Conservation (phyloP, 1,140 invertebrate species). For the Gonioctena quinquepunctata region DNA sequence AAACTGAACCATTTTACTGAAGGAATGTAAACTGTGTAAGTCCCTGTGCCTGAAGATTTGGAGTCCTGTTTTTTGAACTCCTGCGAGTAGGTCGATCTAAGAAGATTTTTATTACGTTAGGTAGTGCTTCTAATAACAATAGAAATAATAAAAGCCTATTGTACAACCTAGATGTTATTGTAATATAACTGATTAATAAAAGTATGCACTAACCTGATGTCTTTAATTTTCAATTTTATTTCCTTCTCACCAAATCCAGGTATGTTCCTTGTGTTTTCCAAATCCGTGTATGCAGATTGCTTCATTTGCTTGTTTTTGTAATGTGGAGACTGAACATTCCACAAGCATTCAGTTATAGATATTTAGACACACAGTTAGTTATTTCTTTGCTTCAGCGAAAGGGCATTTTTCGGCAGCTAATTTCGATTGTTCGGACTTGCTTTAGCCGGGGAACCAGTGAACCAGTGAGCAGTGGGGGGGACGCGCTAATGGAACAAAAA, state of each 20-base stretch:
- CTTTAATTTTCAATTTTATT: conserved; percentile 27
- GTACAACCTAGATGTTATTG: neutral
- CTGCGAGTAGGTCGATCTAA: conserved; percentile 19
- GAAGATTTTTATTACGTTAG: neutral
- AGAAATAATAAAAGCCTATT: neutral
- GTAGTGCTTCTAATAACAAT: neutral
- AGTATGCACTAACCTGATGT: conserved; percentile 30
- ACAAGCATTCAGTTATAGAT: conserved; percentile 25
- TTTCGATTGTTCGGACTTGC: too few species aligned
- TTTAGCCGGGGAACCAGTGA: too few species aligned
- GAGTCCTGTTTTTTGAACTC: conserved; percentile 24
- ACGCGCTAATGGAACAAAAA: too few species aligned
- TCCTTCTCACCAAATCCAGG: conserved; percentile 24
- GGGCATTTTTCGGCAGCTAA: too few species aligned
- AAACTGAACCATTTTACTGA: conserved; percentile 27
- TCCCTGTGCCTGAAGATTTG: conserved; percentile 21
- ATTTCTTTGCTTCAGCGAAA: too few species aligned
- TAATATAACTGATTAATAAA: conserved; percentile 19
- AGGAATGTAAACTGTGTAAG: conserved; percentile 23
- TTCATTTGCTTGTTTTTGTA: conserved; percentile 22
- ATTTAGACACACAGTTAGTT: too few species aligned
- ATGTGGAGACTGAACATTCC: conserved; percentile 18
- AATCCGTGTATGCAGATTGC: conserved; percentile 21
- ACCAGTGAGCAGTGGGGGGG: too few species aligned
- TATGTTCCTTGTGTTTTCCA: conserved; percentile 24